Evolutionary conservation across 2,888 invertebrate genomes (phyloP), one percentile per base, ranked within the genome.

Genomic region (Philhelius pedissequus): DNA sequence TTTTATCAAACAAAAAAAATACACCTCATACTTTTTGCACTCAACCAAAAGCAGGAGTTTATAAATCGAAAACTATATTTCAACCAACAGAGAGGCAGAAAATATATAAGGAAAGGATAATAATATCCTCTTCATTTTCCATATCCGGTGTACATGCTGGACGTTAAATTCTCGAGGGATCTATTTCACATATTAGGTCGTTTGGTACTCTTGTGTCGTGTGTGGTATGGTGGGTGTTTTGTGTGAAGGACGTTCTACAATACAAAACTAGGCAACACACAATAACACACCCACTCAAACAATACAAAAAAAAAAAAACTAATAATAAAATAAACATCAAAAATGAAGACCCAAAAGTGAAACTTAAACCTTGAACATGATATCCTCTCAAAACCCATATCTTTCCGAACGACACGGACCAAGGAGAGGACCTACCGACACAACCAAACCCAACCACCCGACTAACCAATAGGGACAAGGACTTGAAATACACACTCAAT

Each of bases 311-410:
- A 4, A 54, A 30, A 30, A 54, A 25, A 54, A 54, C 18, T 27
- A 18, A 54, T 15, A 27, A 27, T 30, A 54, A 54, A 30, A 54
- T 18, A 30, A 54, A 54, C 25, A 35, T 56, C 20, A 56, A 35
- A 32, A 35, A 35, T 35, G 32, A 56, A 56, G 32, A 35, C 32
- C 35, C 3, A 56, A 56, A 20, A 56, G 56, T 56, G 56, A 56
- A 56, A 56, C 35, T 20, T 56, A 56, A 56, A 35, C 56, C 35
- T 35, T 56, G 56, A 56, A 56, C 56, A 56, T 56, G 35, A 56
- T 32, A 56, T 35, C 32, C 20, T 35, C 20, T 56, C 48, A 3
- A 48, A n/a, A 48, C n/a, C 22, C 7, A 40, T 7, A 8, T 38
- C 38, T 1, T n/a, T 38, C 1, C 18, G 4, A 45, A 40, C 6